Evolutionary conservation across 2,113 vertebrate genomes (phyloP).

Genomic region (Beaufortia kweichowensis): DNA sequence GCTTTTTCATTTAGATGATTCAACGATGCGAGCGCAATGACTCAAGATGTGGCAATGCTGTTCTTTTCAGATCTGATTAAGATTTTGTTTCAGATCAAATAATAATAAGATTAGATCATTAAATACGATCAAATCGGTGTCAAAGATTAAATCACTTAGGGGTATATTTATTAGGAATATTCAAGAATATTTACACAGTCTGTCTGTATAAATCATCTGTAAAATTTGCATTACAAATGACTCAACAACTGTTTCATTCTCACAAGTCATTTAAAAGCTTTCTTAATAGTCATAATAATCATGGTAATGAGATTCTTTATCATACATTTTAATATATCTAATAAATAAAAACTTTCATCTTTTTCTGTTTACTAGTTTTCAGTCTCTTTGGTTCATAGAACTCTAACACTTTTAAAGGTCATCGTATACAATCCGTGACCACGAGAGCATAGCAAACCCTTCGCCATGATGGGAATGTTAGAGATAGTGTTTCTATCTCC

Average conservation of each 20-base stretch:
- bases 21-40: too few relatives aligned
- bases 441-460: neutral
- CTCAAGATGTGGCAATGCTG: neutral
- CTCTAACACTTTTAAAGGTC: slow-evolving; percentile 19
- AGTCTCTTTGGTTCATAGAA: neutral
- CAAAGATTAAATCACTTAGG: neutral
- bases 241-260: too few relatives aligned
- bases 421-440: slow-evolving; percentile 3
- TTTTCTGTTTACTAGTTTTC: too few relatives aligned
- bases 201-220: neutral
- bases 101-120: too few relatives aligned
- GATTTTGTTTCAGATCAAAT: too few relatives aligned
- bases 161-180: neutral
- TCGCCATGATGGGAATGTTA: neutral
- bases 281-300: too few relatives aligned
- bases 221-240: neutral
- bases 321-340: too few relatives aligned
- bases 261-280: too few relatives aligned
- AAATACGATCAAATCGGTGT: neutral
- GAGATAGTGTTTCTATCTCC: neutral
- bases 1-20: too few relatives aligned
- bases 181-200: neutral
- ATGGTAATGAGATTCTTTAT: too few relatives aligned
- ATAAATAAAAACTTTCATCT: too few relatives aligned
- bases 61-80: neutral